Evolutionary conservation across 1,140 invertebrate species (phyloP).

Genomic region (Drosophila lacteicornis): DNA sequence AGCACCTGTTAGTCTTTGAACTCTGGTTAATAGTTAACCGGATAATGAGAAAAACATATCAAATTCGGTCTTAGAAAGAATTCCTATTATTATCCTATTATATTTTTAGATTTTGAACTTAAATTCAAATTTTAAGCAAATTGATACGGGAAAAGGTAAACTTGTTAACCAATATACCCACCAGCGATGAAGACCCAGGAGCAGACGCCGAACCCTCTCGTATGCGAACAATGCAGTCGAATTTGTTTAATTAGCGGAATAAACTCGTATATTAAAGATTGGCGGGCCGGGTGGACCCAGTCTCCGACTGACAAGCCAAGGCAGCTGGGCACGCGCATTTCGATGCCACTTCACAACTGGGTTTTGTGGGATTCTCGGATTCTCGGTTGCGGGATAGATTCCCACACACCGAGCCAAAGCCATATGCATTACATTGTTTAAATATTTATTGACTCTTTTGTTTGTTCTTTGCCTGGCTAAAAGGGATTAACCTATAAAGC

Average conservation of each 20-base stretch:
- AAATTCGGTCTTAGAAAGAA: too few relatives aligned
- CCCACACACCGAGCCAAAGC: neutral
- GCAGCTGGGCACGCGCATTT: constrained; percentile 71
- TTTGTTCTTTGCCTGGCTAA: neutral
- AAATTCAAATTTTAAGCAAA: too few relatives aligned
- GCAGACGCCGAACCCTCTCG: constrained; percentile 4
- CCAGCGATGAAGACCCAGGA: neutral
- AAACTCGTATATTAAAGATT: constrained; percentile 51
- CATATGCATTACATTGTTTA: too few relatives aligned
- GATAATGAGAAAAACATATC: too few relatives aligned
- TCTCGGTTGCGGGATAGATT: neutral
- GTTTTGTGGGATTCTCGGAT: constrained; percentile 14
- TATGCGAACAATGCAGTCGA: constrained; percentile 65
- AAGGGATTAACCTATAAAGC: too few relatives aligned
- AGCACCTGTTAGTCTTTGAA: too few relatives aligned
- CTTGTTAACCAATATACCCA: constrained; percentile 1
- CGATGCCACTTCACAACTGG: constrained; percentile 21
- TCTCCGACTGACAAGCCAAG: constrained; percentile 68
- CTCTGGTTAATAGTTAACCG: neutral
- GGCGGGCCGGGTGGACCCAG: constrained; percentile 37
- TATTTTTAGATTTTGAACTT: too few relatives aligned
- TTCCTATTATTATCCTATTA: too few relatives aligned
- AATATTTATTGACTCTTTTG: too few relatives aligned
- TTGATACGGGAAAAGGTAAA: too few relatives aligned
- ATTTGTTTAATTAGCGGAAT: constrained; percentile 77